Base-by-base conservation (phyloP, 2,113 vertebrate genomes). In the Phalacrocorax brasilianus region DNA sequence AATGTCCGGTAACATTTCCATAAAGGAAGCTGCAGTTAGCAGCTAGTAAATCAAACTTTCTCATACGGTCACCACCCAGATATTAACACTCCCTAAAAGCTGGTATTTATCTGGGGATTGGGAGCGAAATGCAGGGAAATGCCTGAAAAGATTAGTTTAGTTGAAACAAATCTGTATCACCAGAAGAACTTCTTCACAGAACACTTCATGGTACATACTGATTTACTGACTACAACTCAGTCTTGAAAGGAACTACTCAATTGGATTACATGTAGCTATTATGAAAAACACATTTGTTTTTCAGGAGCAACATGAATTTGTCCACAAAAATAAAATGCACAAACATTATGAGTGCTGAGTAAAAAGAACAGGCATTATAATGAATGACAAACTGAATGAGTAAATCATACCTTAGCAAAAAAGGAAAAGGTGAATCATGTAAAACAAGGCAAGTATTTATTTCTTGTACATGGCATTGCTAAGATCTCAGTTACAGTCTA, bases 191-290 rank as follows among this genome's bases (percentile, higher is more conserved):
- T 88, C 66, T 84, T 71, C 73, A 84, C 28, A 38, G 77, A 83
- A 56, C 67, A 49, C 40, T 63, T 78, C 66, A 53, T 32, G 23
- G 40, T 45, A 94, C 45, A 26, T 73, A 93, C 45, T 93, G 77
- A 94, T 91, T 91, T 89, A 87, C 38, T 55, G 66, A 79, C 86
- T 91, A 44, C 67, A 79, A 74, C 55, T 83, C 42, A 55, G 61
- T 62, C 63, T 35, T 74, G 50, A 94, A 93, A 96, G 75, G 71
- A 93, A 67, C 75, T 83, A 50, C 78, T 70, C 88, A 88, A 85
- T 49, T 94, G 72, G 78, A 95, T 96, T 84, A 93, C 85, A 92
- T 63, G 59, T 23, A 91, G 75, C 42, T 85, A 67, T 74, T 83
- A 80, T 50, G 94, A 91, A 94, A 94, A 86, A 1, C 52, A 74